Percentiles rank a stretch among this genome's conserved stretches.
Conservation (phyloP, 2,113 vertebrate genomes). For the Cervus canadensis region DNA sequence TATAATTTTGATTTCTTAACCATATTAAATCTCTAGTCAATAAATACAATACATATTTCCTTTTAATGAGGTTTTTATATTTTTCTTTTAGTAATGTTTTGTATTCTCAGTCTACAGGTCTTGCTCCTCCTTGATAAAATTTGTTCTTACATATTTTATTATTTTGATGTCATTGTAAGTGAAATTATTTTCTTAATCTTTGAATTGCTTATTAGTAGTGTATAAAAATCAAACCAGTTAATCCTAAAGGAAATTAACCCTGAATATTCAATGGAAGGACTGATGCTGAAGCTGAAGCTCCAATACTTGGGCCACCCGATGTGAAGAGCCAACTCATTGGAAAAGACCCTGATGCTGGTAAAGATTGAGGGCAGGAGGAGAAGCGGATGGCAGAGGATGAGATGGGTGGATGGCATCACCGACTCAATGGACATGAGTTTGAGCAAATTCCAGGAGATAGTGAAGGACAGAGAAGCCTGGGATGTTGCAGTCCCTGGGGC, state of each 20-base stretch:
- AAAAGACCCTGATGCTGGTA: not conserved
- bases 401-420: not conserved
- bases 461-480: not conserved
- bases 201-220: not conserved
- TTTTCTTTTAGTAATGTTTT: not conserved
- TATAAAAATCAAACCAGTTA: not conserved
- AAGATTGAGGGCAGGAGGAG: not conserved
- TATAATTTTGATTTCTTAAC: not conserved
- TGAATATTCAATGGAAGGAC: not conserved
- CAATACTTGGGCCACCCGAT: not conserved
- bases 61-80: not conserved
- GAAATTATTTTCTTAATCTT: not conserved
- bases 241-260: not conserved
- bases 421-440: not conserved
- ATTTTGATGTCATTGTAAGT: not conserved
- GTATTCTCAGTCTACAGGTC: not conserved
- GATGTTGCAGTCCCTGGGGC: not conserved
- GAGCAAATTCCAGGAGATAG: not conserved
- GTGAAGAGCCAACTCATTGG: not conserved
- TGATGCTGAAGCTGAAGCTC: not conserved
- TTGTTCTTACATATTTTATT: not conserved
- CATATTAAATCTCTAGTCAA: not conserved
- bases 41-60: not conserved
- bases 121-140: not conserved
- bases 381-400: not conserved